These are phyloP conservation scores for Megalurothrips usitatus DNA, from an alignment of 2,888 invertebrate genomes.

Conservation along the genomic window DNA sequence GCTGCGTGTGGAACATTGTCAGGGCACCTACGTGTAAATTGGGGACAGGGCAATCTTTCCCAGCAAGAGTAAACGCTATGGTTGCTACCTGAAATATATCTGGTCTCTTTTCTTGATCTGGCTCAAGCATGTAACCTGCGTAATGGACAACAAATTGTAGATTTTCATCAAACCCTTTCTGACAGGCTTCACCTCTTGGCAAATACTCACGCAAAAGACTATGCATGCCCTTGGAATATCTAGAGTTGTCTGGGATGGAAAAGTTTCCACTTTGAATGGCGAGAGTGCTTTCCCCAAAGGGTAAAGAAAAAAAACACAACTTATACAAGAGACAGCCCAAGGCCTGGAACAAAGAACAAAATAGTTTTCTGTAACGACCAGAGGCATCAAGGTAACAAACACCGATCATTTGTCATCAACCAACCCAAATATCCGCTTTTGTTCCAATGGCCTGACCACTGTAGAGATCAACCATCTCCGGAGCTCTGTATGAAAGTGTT, in stretches of 20 bases:
- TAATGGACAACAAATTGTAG: slow-evolving; percentile 37
- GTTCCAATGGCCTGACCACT: slow-evolving; percentile 75
- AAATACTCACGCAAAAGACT: slow-evolving; percentile 62
- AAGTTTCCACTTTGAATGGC: slow-evolving; percentile 88
- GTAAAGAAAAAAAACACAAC: slow-evolving; percentile 81
- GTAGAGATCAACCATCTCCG: slow-evolving; percentile 92
- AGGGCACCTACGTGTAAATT: slow-evolving; percentile 64
- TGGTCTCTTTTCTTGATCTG: slow-evolving; percentile 74
- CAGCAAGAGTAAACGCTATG: slow-evolving; percentile 64
- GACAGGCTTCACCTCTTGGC: neutral
- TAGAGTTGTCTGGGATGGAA: slow-evolving; percentile 74
- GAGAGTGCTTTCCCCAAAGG: slow-evolving; percentile 87
- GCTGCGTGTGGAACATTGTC: neutral
- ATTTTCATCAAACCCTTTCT: neutral
- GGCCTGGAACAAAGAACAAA: slow-evolving; percentile 54
- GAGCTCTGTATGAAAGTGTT: slow-evolving; percentile 81
- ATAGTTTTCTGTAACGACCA: neutral
- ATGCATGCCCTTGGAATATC: slow-evolving; percentile 65
- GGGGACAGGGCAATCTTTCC: slow-evolving; percentile 71
- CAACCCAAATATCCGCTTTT: slow-evolving; percentile 84
- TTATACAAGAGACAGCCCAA: slow-evolving; percentile 84
- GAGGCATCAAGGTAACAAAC: neutral
- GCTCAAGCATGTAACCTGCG: slow-evolving; percentile 74
- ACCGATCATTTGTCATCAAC: slow-evolving; percentile 33
- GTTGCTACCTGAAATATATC: slow-evolving; percentile 81